These are phyloP conservation scores for Laticauda laticaudata DNA, from an alignment of 2,113 vertebrate species.

Conservation along the genomic window DNA sequence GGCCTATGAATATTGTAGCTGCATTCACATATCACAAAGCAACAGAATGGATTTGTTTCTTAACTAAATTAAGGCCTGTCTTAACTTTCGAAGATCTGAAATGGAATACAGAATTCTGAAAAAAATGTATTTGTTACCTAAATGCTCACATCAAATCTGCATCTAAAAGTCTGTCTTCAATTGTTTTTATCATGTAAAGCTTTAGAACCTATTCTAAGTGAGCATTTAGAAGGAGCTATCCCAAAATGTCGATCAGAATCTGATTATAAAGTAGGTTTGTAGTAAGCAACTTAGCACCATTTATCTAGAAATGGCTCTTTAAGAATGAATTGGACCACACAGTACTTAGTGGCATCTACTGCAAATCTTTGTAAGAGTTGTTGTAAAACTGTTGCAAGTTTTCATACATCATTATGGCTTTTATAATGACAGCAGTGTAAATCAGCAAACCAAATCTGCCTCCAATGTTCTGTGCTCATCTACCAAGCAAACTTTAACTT, in stretches of 20 bases:
- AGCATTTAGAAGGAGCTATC: background rate
- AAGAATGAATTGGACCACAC: conserved; percentile 51
- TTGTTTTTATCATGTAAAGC: background rate
- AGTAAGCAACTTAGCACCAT: conserved; percentile 15
- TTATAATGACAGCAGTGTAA: conserved; percentile 33
- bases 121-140: background rate
- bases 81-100: background rate
- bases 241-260: background rate
- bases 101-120: background rate
- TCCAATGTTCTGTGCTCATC: conserved; percentile 54
- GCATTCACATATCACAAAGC: background rate
- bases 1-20: background rate
- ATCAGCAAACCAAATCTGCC: conserved; percentile 51
- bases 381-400: conserved; percentile 45
- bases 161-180: background rate
- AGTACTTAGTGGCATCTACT: conserved; percentile 41
- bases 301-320: conserved; percentile 40
- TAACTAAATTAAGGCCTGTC: background rate
- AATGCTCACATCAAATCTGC: background rate
- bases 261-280: conserved; percentile 24
- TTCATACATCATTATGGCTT: conserved; percentile 52
- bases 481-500: conserved; percentile 53
- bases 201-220: background rate
- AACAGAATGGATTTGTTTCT: background rate
- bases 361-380: conserved; percentile 45